These are phyloP conservation scores for Heliocidaris erythrogramma DNA, from an alignment of 35 echinoderm and acorn worm genomes.

Conservation along the genomic window DNA sequence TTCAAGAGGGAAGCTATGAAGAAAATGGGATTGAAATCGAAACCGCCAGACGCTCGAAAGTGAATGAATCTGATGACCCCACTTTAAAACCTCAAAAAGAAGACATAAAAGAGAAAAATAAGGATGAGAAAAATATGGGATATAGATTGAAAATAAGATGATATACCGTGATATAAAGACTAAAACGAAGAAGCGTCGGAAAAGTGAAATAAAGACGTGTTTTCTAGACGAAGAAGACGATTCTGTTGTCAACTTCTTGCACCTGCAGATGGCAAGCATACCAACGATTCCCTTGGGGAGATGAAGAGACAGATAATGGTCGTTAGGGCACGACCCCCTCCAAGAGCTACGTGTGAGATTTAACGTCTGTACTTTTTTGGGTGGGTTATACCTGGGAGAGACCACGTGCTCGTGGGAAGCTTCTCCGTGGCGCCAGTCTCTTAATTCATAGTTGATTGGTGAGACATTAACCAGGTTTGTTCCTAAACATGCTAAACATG, in stretches of 20 bases:
- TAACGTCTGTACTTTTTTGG: background rate
- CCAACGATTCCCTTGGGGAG: background rate
- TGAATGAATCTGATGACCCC: background rate
- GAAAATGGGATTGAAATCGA: background rate
- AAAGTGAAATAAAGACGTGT: background rate
- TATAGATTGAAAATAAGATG: background rate
- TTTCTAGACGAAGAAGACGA: background rate
- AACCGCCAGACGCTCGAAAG: background rate
- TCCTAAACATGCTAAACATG: no score
- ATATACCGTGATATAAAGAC: background rate
- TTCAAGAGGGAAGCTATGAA: background rate
- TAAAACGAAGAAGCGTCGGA: background rate
- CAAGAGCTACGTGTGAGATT: background rate
- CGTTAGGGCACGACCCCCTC: background rate
- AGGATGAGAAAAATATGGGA: background rate
- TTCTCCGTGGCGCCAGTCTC: no score
- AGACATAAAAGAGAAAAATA: background rate
- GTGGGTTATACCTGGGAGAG: background rate
- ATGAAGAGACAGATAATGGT: background rate
- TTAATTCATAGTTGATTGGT: no score
- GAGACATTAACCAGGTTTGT: no score
- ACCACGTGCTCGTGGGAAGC: background rate
- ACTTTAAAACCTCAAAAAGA: background rate
- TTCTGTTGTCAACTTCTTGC: background rate
- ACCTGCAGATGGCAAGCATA: background rate